Conservation (phyloP, 2,797 vertebrate genomes). For the Pterois miles region DNA sequence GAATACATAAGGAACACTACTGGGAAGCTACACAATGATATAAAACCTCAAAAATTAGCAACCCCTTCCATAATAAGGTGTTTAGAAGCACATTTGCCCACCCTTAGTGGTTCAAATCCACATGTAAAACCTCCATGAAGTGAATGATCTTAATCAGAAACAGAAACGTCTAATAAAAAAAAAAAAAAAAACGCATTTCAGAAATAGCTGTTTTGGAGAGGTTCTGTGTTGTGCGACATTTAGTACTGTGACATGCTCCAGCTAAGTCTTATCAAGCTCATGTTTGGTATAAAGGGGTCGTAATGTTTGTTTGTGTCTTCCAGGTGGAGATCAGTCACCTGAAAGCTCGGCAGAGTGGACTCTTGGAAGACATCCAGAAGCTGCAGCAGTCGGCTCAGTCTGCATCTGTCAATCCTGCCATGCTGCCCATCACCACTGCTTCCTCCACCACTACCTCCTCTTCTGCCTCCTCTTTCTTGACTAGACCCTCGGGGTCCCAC, state of each 20-base stretch:
- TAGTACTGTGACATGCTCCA: neutral
- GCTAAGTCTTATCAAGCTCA: neutral
- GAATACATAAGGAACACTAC: too few relatives aligned
- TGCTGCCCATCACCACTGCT: conserved; percentile 72
- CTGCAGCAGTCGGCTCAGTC: conserved; percentile 85
- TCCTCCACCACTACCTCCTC: conserved; percentile 71
- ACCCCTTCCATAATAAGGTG: neutral
- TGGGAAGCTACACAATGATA: too few relatives aligned
- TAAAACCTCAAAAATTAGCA: too few relatives aligned
- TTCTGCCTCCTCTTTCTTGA: conserved; percentile 79
- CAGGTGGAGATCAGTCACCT: conserved; percentile 98
- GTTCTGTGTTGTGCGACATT: too few relatives aligned
- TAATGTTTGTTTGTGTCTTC: neutral
- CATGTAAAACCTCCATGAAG: neutral
- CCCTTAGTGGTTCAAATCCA: neutral
- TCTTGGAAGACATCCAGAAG: conserved; percentile 93
- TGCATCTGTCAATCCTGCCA: conserved; percentile 45
- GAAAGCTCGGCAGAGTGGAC: conserved; percentile 90
- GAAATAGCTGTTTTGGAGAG: too few relatives aligned
- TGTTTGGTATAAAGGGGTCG: neutral
- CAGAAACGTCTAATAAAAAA: neutral
- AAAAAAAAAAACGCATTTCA: neutral
- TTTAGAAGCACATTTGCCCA: neutral
- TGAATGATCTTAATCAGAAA: neutral
- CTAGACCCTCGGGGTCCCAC: conserved; percentile 73